phyloP scores from a whole-genome alignment of 2,113 vertebrate genomes.

The Xiphophorus couchianus region DNA sequence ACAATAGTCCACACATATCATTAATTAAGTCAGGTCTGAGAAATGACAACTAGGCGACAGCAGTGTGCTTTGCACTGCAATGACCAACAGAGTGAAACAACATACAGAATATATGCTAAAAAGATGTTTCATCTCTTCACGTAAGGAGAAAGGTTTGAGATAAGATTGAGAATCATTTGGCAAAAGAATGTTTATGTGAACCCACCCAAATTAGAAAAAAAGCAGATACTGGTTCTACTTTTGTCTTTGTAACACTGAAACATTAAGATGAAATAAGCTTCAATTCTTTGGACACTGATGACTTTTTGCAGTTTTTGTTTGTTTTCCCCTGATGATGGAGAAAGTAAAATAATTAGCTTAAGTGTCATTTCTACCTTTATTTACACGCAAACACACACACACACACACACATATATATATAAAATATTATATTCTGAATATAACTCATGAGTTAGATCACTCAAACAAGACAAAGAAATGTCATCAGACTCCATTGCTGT shows the following conservation, averaged over 20 bases:
- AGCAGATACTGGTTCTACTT: not conserved
- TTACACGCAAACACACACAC: too few species aligned
- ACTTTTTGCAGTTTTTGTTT: not conserved
- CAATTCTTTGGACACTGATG: not conserved
- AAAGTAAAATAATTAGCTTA: not conserved
- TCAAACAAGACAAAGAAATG: constrained; percentile 68
- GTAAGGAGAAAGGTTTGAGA: constrained; percentile 66
- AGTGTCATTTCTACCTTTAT: not conserved
- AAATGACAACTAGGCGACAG: constrained; percentile 45
- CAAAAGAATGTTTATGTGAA: not conserved
- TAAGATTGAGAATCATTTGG: too few species aligned
- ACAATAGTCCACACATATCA: constrained; percentile 79
- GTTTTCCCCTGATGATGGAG: not conserved
- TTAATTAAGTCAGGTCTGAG: constrained; percentile 78
- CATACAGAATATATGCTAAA: constrained; percentile 63
- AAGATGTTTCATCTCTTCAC: constrained; percentile 48
- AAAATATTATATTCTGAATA: constrained; percentile 15
- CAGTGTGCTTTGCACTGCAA: constrained; percentile 21
- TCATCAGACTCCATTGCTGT: constrained; percentile 54
- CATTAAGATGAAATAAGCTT: not conserved
- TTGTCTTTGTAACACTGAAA: not conserved
- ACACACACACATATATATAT: too few species aligned
- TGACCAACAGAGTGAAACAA: constrained; percentile 10
- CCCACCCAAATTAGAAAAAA: not conserved
- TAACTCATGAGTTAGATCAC: constrained; percentile 44